Evolutionary conservation across 2,113 vertebrate species (phyloP), one percentile per base, ranked within the genome.

Genomic region (Passer domesticus): DNA sequence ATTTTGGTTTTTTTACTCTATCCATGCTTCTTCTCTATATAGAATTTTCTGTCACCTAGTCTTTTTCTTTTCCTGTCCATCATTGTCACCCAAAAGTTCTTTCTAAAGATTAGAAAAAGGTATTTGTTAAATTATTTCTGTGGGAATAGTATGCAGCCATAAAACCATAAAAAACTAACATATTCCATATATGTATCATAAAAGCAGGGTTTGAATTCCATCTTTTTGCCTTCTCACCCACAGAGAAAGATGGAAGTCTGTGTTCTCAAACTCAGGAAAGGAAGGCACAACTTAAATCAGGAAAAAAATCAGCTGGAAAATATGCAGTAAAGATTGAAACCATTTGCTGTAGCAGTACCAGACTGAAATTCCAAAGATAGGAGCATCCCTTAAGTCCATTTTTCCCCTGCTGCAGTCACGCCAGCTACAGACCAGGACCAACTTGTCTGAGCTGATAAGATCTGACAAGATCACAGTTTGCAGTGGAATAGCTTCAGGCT

Each of bases 401-500:
- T 92, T 81, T 90, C 93, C 63, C 25, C 46, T 67, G 16, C 35
- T 47, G 33, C 78, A 75, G 37, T 66, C 5, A 6, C 39, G 31
- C 64, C 47, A 75, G 59, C 70, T 83, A 70, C 8, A 92, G 62
- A 75, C 24, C 59, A 88, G 31, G 21, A 83, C 52, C 55, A 88
- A 63, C 85, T 86, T 91, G 59, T 92, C 73, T 90, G 23, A 93
- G 60, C 46, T 86, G 83, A 94, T 94, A 94, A 90, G 52, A 93
- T 89, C 83, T 95, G 93, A 95, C 90, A 97, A 89, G 73, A 95
- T 94, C 88, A 82, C 56, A 90, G 63, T 80, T 69, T 69, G 25
- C 62, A 66, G 30, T 70, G 56, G 31, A 93, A 90, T 66, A 47
- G 55, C 83, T 90, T 92, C 68, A 66, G 79, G 90, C 56, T 92